Evolutionary conservation across 2,113 vertebrate genomes (phyloP), one percentile per base, ranked within the genome.

Genomic region (Proterorhinus semilunaris): DNA sequence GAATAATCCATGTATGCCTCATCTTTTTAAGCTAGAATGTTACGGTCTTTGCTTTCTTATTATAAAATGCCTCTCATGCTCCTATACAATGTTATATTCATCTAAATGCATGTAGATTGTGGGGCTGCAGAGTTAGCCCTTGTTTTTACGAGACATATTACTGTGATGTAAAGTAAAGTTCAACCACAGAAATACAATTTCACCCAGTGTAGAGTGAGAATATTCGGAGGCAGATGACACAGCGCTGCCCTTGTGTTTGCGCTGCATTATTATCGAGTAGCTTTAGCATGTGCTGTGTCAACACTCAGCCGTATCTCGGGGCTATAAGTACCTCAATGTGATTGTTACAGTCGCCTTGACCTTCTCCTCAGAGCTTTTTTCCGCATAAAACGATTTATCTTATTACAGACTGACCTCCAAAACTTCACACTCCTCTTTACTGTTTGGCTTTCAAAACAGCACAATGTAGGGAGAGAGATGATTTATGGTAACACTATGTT

Each of bases 371-470:
- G 67, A 78, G 86, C 87, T 88, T 89, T 89, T 87, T 55, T 36
- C 81, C 81, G 80, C 87, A 87, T 91, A 90, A 91, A 84, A 67
- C 85, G 89, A 92, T 92, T 91, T 87, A 90, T 90, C 85, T 82
- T 82, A 71, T 72, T 85, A 76, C 82, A 74, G 80, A 88, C 83
- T 86, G 88, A 91, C 89, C 90, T 86, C 78, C 63, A 87, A 88
- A 91, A 86, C 83, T 81, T 89, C 57, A 74, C 78, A 74, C 46
- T 75, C 82, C 82, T 71, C 65, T 58, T 76, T 54, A 71, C 76
- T 88, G 85, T 83, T 82, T 82, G 75, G 53, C 49, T 83, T 86
- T 77, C 69, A 72, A 74, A 76, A 68, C 62, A 6, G 45, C 45
- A 66, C 73, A 69, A 74, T 59, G 68, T 55, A 49, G 84, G 71